Conservation (phyloP, 1,140 invertebrate genomes). For the Cotesia typhae region DNA sequence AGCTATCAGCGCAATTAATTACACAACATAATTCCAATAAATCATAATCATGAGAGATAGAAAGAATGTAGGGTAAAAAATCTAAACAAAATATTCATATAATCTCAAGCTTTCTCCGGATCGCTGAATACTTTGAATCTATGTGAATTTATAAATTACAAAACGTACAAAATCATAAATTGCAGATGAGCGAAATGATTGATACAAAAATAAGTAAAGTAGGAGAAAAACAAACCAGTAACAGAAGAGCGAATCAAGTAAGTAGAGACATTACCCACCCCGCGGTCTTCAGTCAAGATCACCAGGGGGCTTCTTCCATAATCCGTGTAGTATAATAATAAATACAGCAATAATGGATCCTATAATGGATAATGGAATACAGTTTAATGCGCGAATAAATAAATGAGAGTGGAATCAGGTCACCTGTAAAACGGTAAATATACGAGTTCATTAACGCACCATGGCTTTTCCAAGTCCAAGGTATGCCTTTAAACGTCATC, state of each 20-base stretch:
- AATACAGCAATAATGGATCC: neutral
- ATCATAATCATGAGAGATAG: too few relatives aligned
- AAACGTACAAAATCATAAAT: conserved; percentile 9
- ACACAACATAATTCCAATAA: too few relatives aligned
- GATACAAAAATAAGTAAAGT: neutral
- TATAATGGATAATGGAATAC: neutral
- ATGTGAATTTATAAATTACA: too few relatives aligned
- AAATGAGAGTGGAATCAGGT: conserved; percentile 11
- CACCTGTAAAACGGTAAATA: conserved; percentile 15
- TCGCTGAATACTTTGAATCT: too few relatives aligned
- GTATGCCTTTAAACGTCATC: neutral
- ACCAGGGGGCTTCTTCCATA: conserved; percentile 13
- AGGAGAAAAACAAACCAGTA: neutral
- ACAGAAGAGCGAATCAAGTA: neutral
- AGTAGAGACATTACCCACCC: neutral
- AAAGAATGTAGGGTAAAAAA: too few relatives aligned
- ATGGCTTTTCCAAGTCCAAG: neutral
- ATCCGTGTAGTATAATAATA: neutral
- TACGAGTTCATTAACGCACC: conserved; percentile 19
- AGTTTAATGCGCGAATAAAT: neutral
- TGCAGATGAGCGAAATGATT: neutral
- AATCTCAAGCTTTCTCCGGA: too few relatives aligned
- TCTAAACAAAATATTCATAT: too few relatives aligned
- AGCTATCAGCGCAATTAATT: too few relatives aligned
- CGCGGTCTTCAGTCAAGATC: neutral